Conservation (phyloP, 2,113 vertebrate species). For the Pelecanus crispus region DNA sequence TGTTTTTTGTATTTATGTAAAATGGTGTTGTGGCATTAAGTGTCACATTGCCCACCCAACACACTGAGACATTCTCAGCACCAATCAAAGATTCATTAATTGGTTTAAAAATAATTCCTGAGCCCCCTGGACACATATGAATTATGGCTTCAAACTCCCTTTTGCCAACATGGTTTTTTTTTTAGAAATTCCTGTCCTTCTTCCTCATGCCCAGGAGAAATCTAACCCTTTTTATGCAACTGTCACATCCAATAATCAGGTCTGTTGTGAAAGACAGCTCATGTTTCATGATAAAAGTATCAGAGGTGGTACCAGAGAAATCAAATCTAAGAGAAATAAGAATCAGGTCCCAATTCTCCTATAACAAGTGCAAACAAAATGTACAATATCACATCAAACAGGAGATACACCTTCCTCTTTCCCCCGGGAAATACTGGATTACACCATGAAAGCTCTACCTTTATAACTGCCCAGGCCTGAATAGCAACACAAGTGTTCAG, state of each 20-base stretch:
- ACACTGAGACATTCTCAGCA: neutral
- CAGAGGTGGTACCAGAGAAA: neutral
- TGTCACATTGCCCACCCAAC: neutral
- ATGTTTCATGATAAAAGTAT: neutral
- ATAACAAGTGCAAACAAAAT: neutral
- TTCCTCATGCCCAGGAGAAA: neutral
- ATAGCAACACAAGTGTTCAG: neutral
- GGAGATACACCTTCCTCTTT: neutral
- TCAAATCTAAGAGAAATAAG: neutral
- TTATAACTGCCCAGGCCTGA: neutral
- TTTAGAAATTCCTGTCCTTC: neutral
- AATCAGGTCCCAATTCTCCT: neutral
- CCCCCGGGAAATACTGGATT: neutral
- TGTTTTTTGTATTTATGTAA: neutral
- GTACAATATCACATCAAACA: neutral
- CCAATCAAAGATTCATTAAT: neutral
- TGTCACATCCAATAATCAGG: neutral
- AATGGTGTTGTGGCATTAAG: neutral
- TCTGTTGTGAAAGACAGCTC: neutral
- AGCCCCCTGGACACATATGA: neutral
- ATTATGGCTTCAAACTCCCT: neutral
- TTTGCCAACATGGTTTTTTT: neutral
- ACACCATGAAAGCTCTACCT: neutral
- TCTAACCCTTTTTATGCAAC: neutral
- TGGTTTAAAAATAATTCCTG: neutral